Evolutionary conservation across 2,888 invertebrate genomes (phyloP), one percentile per base, ranked within the genome.

Genomic region (Tipula vernalis): DNA sequence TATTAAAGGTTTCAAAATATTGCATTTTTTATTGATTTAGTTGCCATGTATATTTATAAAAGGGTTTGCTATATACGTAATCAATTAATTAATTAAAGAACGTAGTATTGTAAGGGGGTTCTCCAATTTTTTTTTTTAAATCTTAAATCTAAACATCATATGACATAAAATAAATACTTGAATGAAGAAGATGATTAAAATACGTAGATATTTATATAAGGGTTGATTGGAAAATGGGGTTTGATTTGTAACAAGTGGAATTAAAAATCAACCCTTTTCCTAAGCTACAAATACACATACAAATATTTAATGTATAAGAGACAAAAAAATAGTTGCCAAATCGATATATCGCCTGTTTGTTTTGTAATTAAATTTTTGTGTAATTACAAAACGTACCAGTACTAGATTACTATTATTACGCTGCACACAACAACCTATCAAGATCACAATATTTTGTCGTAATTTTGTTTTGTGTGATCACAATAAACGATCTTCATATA

Each of bases 111-210:
- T 28, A 71, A 28, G 28, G 71, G 71, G 28, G 28, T 4, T 71
- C 71, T 71, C 71, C 28, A 71, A 71, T 8, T 28, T 28, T 28
- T 28, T 71, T 18, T 28, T 18, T 28, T 28, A 84, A 84, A 84
- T 84, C 84, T 84, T 41, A 84, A 39, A 84, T 84, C 84, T 84
- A 84, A 84, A 84, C 84, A 84, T 84, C 84, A 36, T 41, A 84
- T 84, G 84, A 84, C 84, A 84, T 84, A 39, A 39, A 84, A 84
- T 84, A 71, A 71, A 71, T 71, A 71, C 71, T 71, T 71, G 71
- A 71, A 71, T 71, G 71, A 71, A 71, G 71, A 71, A 71, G 71
- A 71, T 71, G 71, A 71, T 71, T 71, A 71, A 71, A 71, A 71
- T n/a, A 12, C 44, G 44, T 44, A 51, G 3, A 71, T 28, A 28